Conservation (phyloP, 2,113 vertebrate genomes). For the Suncus etruscus region DNA sequence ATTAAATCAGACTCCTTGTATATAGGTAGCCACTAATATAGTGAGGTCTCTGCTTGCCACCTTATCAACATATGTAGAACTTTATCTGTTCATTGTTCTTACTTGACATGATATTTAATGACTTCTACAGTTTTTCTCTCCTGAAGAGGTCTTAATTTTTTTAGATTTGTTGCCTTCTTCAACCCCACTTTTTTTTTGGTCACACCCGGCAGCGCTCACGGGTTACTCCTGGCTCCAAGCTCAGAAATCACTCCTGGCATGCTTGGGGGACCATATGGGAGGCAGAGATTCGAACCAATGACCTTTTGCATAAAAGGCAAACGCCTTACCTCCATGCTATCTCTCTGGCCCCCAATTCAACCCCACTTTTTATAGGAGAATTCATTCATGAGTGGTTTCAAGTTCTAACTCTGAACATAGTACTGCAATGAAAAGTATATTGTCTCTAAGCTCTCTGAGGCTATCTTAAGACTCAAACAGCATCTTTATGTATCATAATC, state of each 20-base stretch:
- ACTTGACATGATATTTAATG: background rate
- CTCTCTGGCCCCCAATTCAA: background rate
- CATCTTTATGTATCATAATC: constrained; percentile 35
- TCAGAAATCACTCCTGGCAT: no score
- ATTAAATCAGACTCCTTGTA: background rate
- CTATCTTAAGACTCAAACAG: background rate
- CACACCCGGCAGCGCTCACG: no score
- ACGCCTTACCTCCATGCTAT: no score
- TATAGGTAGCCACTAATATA: background rate
- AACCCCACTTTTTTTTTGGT: background rate
- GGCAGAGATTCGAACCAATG: no score
- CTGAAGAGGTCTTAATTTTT: background rate
- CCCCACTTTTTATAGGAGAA: background rate
- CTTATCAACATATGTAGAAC: background rate
- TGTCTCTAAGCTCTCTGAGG: background rate
- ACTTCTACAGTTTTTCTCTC: background rate
- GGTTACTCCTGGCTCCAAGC: no score
- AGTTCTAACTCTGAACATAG: background rate
- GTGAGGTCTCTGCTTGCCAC: background rate
- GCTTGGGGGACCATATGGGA: no score
- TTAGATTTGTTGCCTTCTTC: background rate
- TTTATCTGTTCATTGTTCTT: background rate
- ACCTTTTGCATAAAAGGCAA: no score
- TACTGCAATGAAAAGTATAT: background rate
- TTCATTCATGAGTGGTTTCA: no score